A percentile compares a stretch with the other conserved stretches of the same genome.
These are phyloP conservation scores for Panorpa germanica DNA, from an alignment of 2,888 invertebrate species.

Conservation along the genomic window DNA sequence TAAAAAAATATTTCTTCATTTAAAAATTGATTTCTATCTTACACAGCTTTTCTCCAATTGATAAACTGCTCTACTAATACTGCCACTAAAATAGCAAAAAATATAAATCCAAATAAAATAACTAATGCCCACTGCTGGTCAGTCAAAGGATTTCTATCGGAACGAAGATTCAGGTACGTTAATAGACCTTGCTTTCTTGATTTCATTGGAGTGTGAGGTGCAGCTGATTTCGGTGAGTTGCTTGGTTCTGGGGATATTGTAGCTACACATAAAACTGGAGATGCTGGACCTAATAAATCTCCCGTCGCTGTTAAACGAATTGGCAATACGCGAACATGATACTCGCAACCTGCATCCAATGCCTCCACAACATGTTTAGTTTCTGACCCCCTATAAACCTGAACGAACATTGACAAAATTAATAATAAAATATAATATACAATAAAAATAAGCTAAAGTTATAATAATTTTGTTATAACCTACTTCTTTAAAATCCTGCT, in stretches of 20 bases:
- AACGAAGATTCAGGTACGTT: slow-evolving; percentile 16
- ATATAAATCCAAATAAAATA: slow-evolving; percentile 36
- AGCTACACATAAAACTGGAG: slow-evolving; percentile 39
- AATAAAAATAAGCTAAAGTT: slow-evolving; percentile 3
- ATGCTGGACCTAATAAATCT: slow-evolving; percentile 49
- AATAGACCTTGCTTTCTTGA: slow-evolving; percentile 20
- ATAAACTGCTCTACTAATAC: slow-evolving; percentile 34
- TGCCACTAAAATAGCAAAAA: slow-evolving; percentile 39
- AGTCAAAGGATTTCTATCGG: slow-evolving; percentile 24
- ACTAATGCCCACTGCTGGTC: slow-evolving; percentile 43
- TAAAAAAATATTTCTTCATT: slow-evolving; percentile 6
- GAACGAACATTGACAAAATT: slow-evolving; percentile 13
- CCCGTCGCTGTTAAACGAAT: slow-evolving; percentile 40
- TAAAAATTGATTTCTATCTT: slow-evolving; percentile 9
- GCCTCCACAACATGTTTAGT: slow-evolving; percentile 41
- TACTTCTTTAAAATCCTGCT: slow-evolving; percentile 44
- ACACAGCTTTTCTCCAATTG: slow-evolving; percentile 15
- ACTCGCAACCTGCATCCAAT: slow-evolving; percentile 56
- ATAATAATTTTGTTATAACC: slow-evolving; percentile 13
- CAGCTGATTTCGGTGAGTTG: slow-evolving; percentile 21
- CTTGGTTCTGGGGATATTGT: slow-evolving; percentile 24
- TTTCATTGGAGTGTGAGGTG: slow-evolving; percentile 21
- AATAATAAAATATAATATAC: slow-evolving; percentile 5
- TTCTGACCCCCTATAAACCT: slow-evolving; percentile 49
- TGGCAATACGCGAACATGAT: slow-evolving; percentile 59